These are phyloP conservation scores for Drosophila barbarae DNA, from an alignment of 2,888 invertebrate species.

Conservation along the genomic window DNA sequence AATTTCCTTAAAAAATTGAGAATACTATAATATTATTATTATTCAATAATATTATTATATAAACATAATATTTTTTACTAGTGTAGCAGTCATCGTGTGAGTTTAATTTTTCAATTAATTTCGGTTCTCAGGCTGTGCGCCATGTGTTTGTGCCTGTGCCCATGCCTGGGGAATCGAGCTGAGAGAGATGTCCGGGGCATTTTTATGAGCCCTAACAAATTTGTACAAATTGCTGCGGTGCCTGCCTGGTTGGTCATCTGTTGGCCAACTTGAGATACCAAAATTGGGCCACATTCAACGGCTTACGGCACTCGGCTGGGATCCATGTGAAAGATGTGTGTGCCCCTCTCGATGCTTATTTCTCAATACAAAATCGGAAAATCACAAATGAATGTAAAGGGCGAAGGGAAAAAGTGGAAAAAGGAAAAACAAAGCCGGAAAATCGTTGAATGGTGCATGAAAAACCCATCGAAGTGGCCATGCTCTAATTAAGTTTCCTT, in stretches of 20 bases:
- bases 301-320: constrained; percentile 9
- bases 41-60: background rate
- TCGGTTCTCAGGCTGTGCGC: constrained; percentile 55
- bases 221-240: constrained; percentile 65
- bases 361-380: constrained; percentile 24
- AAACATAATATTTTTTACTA: background rate
- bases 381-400: constrained; percentile 10
- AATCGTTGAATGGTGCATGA: constrained; percentile 36
- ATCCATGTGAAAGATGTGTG: constrained; percentile 25
- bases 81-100: constrained; percentile 20
- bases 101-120: constrained; percentile 61
- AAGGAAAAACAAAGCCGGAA: constrained; percentile 11
- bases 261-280: constrained; percentile 49
- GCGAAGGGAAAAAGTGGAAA: background rate
- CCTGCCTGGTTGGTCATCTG: constrained; percentile 18
- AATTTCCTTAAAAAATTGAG: background rate
- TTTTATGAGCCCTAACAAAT: constrained; percentile 72
- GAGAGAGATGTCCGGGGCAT: constrained; percentile 37
- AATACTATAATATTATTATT: background rate
- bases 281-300: constrained; percentile 56
- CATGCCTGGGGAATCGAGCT: constrained; percentile 11
- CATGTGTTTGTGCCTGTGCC: constrained; percentile 63
- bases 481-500: constrained; percentile 42
- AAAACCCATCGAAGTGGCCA: constrained; percentile 31
- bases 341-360: constrained; percentile 11